Evolutionary conservation across 2,113 vertebrate genomes (phyloP), one percentile per base, ranked within the genome.

Genomic region (Hemicordylus capensis): DNA sequence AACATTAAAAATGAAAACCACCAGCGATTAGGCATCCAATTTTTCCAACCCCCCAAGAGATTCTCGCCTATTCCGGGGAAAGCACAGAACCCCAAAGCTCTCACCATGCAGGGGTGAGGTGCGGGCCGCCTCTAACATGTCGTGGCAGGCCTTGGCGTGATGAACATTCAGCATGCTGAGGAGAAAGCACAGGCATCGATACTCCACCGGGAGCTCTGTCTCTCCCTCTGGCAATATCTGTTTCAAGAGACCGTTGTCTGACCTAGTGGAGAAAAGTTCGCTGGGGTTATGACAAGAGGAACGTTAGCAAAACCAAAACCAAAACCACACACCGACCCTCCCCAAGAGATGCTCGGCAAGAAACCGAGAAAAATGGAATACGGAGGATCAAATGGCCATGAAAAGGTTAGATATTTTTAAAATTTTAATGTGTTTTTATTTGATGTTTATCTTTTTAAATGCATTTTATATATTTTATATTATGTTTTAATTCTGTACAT

Each of bases 111-210:
- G 95, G 0, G 98, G 97, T 0, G 95, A 94, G 0, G 95, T 94
- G 87, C 93, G 95, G 28, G 97, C 97, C 74, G 97, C 97, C 14
- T 80, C 93, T 91, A 98, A 94, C 95, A 98, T 94, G 82, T 98
- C 96, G 26, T 19, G 89, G 74, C 86, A 87, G 0, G 97, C 98
- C 0, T 80, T 91, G 6, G 93, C 24, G n/a, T 96, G 96, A 39
- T 98, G 98, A 56, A 95, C 90, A 75, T 95, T 89, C 59, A 98
- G 93, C 88, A 95, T 0, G 0, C 91, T 81, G 44, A 97, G 93
- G 75, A 98, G 95, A 81, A 97, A 90, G 67, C 91, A 88, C 46
- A 95, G 92, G 1, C 88, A 81, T 37, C 34, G 87, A 59, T 1
- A 88, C 6, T 44, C 66, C 76, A 34, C 34, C 0, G 61, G 37